Evolutionary conservation across 2,888 invertebrate genomes (phyloP), one percentile per base, ranked within the genome.

Genomic region (Lucinisca nassula): DNA sequence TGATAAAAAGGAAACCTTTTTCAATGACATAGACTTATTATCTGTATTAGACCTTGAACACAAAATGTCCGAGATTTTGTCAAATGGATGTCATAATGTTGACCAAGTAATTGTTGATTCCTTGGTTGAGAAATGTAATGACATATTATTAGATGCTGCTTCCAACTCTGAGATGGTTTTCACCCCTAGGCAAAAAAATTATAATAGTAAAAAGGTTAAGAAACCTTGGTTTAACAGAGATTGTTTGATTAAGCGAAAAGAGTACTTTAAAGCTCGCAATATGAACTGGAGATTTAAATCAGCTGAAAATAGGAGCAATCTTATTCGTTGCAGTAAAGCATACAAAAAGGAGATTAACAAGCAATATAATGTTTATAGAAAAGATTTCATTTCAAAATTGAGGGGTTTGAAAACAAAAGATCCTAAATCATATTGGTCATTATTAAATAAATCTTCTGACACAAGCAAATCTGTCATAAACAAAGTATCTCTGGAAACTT

Each of bases 171-270:
- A 61, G 3, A 61, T 61, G 61, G 24, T 61, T 61, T 61, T 61
- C 30, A 61, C 61, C 6, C 3, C 61, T 4, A 67, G 35, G 35
- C 32, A 67, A 8, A 35, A 17, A 35, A 17, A 67, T 24, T 35
- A 1, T 21, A 24, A 2, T 67, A 21, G 0, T 67, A 35, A 67
- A 35, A 67, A 35, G 35, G 67, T 67, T 32, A 67, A 67, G 6
- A 67, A 67, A 67, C 67, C 67, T 67, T 67, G 67, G 67, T 67
- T 67, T 35, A 67, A 67, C 24, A 67, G 32, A 17, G 67, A 67
- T 17, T 67, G 35, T 67, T 67, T 67, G 32, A 27, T 67, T 67
- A 67, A 67, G 24, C 67, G 67, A 35, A 67, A 67, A 67, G 67
- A 67, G 35, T 67, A 67, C 4, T 67, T 35, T 67, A 35, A 67